Base-by-base conservation (phyloP, 92 coral and sea anemone genomes). In the Siderastrea siderea region DNA sequence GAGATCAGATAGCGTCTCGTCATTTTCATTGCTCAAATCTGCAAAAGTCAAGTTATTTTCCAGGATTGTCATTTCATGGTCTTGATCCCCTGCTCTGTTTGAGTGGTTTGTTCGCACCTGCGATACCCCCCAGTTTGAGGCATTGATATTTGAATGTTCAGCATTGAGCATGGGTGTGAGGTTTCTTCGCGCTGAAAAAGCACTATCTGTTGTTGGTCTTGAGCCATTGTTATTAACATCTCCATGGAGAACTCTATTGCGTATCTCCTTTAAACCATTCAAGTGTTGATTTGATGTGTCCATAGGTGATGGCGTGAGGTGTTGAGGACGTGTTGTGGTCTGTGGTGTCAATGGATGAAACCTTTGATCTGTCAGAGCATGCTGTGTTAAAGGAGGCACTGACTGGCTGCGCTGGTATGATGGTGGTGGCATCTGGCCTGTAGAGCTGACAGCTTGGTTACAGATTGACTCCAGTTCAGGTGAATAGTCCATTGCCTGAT, bases 311-410 rank as follows among this genome's bases (percentile, higher is more conserved):
- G 96, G 97, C 2, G 94, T 92, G 55, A 92, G 83, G 58, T 92
- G 97, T 58, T 90, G 98, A 3, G 92, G 91, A 15, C 98, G 98
- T 46, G 93, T 89, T 55, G 93, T 93, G 26, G 95, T 92, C 90
- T 98, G 99, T 3, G 99, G 99, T 10, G 99, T 98, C 91, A 98
- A 94, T 44, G 99, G 99, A 79, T 98, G 99, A 66, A 96, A 88
- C 51, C 96, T 85, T 65, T 96, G 92, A 82, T 92, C 97, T 72
- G 91, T 77, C 68, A 91, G 88, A 66, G 90, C 86, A 84, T 96
- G 96, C 63, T 96, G 98, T 63, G 96, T 98, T 85, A 98, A 78
- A 26, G 99, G 99, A 74, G 99, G 99, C 15, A 98, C 99, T 10
- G 99, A 98, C 75, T 98, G 99, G 66, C 98, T 92, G 17, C 99